These are phyloP conservation scores for Hypothenemus hampei DNA, from an alignment of 1,140 invertebrate species.

Conservation along the genomic window DNA sequence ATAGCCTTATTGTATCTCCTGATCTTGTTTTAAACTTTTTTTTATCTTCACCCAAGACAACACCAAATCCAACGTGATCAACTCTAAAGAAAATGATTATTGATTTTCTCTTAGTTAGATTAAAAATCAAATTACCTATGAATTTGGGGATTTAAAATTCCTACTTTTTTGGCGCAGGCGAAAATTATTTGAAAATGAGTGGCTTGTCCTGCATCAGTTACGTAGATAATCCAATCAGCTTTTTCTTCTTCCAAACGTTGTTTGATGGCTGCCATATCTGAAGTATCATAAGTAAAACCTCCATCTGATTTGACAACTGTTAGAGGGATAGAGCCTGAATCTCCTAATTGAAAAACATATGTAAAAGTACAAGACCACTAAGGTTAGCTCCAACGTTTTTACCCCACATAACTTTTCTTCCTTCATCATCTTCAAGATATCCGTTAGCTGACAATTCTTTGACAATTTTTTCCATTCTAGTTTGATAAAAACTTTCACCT, in stretches of 20 bases:
- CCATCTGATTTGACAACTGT: constrained; percentile 98
- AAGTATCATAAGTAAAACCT: constrained; percentile 98
- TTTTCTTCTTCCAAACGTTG: constrained; percentile 86
- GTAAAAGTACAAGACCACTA: background rate
- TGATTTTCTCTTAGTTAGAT: background rate
- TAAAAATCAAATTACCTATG: constrained; percentile 37
- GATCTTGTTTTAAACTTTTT: constrained; percentile 99
- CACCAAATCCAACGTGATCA: constrained; percentile 93
- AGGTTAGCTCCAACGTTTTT: constrained; percentile 25
- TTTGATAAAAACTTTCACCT: constrained; percentile 98
- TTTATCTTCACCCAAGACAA: constrained; percentile 96
- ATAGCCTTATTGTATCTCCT: constrained; percentile 89
- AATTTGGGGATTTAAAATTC: constrained; percentile 56
- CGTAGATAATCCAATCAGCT: constrained; percentile 89
- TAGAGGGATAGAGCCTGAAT: constrained; percentile 64
- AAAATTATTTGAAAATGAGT: constrained; percentile 78
- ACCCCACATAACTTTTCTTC: constrained; percentile 89
- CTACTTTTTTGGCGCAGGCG: constrained; percentile 65
- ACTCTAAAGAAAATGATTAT: constrained; percentile 51
- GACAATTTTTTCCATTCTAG: constrained; percentile 80
- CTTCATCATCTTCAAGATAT: constrained; percentile 82
- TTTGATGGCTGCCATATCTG: constrained; percentile 89
- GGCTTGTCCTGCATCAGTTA: constrained; percentile 91
- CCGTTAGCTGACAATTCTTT: constrained; percentile 70
- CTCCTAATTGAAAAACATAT: background rate